phyloP scores from a whole-genome alignment of 2,888 invertebrate species.

The Drosophila setosimentum region DNA sequence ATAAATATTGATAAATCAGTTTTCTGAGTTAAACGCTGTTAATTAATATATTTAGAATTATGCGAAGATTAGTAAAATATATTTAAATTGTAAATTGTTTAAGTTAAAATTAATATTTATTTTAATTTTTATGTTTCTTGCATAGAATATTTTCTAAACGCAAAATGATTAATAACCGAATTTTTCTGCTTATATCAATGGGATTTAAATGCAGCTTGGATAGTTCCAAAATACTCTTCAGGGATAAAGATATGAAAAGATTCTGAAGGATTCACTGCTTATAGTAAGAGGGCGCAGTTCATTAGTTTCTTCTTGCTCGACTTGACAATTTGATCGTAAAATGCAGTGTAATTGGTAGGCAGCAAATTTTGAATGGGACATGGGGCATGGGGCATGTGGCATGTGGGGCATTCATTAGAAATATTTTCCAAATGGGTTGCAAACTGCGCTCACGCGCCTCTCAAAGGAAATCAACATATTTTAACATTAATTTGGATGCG shows the following conservation, averaged over 20 bases:
- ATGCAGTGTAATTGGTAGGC: constrained; percentile 32
- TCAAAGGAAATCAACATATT: constrained; percentile 76
- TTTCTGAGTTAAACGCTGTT: background rate
- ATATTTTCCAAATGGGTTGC: constrained; percentile 35
- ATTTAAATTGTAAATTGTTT: background rate
- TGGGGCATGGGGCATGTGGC: constrained; percentile 7
- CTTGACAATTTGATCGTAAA: constrained; percentile 19
- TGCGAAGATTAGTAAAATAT: background rate
- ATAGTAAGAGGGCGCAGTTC: background rate
- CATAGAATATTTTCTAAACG: background rate
- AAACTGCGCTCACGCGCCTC: constrained; percentile 36
- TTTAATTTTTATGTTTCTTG: background rate
- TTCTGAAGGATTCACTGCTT: background rate
- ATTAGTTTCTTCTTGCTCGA: background rate
- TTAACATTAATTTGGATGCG: constrained; percentile 70
- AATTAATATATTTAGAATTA: background rate
- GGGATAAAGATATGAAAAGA: background rate
- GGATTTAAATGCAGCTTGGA: background rate
- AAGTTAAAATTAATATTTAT: background rate
- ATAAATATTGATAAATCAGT: background rate
- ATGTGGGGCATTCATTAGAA: constrained; percentile 58
- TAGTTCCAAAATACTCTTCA: background rate
- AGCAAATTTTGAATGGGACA: constrained; percentile 9
- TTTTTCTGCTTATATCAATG: background rate
- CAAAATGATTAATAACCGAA: background rate